A percentile compares a stretch with the other conserved stretches of the same genome.
Evolutionary conservation across 2,888 invertebrate genomes (phyloP).

Genomic region (Sipha maydis): DNA sequence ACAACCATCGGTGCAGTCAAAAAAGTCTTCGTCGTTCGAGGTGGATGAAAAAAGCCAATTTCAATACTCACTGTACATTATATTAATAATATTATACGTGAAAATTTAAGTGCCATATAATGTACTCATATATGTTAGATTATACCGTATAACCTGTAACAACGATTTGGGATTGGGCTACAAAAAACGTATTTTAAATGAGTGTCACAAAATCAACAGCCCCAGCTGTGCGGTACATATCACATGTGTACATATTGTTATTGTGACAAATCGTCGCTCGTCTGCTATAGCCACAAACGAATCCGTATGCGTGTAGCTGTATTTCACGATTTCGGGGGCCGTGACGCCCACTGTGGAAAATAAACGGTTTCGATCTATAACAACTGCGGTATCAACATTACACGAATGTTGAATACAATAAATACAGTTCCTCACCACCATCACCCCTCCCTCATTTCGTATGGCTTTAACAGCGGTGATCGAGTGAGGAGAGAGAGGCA

Average conservation of each 20-base stretch:
- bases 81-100: not conserved
- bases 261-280: not conserved
- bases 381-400: not conserved
- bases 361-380: not conserved
- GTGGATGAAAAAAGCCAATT: too few species aligned
- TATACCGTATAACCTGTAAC: not conserved
- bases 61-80: too few species aligned
- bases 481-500: fast-evolving
- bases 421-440: not conserved
- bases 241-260: too few species aligned
- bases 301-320: not conserved
- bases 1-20: too few species aligned
- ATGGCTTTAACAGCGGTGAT: not conserved
- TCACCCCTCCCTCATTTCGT: not conserved
- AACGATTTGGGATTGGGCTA: not conserved
- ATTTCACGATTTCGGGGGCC: not conserved
- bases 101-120: not conserved
- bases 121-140: too few species aligned
- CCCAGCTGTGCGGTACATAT: not conserved
- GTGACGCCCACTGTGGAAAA: not conserved
- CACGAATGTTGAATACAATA: not conserved
- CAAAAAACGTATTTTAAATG: not conserved
- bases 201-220: not conserved
- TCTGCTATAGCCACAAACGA: not conserved
- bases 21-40: too few species aligned